Evolutionary conservation across 1,140 invertebrate genomes (phyloP), one percentile per base, ranked within the genome.

Genomic region (Drosophila sturtevanti): DNA sequence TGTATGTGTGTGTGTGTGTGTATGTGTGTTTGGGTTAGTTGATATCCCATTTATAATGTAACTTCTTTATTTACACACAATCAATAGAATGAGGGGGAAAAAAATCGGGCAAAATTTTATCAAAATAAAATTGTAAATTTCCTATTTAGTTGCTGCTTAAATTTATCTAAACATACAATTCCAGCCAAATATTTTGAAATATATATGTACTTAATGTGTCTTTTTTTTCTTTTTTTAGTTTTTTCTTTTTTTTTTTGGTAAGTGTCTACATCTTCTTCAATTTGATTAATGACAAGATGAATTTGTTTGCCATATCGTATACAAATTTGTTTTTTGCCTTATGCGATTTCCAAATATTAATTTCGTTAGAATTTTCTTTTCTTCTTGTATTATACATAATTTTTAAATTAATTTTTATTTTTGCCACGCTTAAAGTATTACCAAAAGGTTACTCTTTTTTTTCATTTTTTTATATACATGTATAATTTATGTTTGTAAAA

Each of bases 261-360:
- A 60, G 38, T 73, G 68, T 74, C 60, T 70, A 70, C 65, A 77
- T 55, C 38, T 69, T 69, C 44, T 48, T 27, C 58, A 76, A 22
- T 75, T 75, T 73, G 51, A 67, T 35, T 55, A 44, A 44, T 44
- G 41, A 44, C 41, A 44, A 44, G n/a, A 63, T 75, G 16, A 68
- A 63, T 76, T 79, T 78, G 52, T 41, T 11, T 76, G 54, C 62
- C 82, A 79, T 81, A 87, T 86, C 81, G 81, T 86, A 86, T 86
- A 86, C 82, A 79, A 48, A 77, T 66, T 72, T 87, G 76, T 82
- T 85, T 86, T 86, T 31, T n/a, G n/a, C n/a, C n/a, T 72, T 22
- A 69, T 71, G 81, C 35, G 62, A 35, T 52, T 74, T 69, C 41
- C 41, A 48, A 48, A 48, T 56, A 34, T 16, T 22, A 80, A 69